A percentile compares a stretch with the other conserved stretches of the same genome.
Conservation (phyloP, 1,140 invertebrate genomes). For the Planococcus citri region DNA sequence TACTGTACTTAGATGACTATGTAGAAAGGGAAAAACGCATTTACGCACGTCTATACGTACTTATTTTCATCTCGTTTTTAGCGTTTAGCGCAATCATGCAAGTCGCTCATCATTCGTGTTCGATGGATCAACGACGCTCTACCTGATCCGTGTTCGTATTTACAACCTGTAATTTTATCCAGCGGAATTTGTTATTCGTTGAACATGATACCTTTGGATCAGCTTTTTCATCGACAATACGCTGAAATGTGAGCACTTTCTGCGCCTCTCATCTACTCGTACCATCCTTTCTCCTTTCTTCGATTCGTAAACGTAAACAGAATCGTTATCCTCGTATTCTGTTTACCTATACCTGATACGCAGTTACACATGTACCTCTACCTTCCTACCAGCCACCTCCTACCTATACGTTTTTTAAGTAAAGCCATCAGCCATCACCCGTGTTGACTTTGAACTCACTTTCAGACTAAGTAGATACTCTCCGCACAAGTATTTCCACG, state of each 20-base stretch:
- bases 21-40: too few species aligned
- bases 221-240: background rate
- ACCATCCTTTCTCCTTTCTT: too few species aligned
- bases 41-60: too few species aligned
- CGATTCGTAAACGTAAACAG: background rate
- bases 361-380: background rate
- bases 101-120: background rate
- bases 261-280: too few species aligned
- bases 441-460: background rate
- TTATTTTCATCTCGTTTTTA: background rate
- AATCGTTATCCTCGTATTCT: background rate
- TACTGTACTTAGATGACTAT: too few species aligned
- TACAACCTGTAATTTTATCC: slow-evolving; percentile 25
- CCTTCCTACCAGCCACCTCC: too few species aligned
- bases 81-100: slow-evolving; percentile 6
- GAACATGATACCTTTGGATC: slow-evolving; percentile 27
- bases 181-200: slow-evolving; percentile 26
- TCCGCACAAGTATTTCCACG: background rate
- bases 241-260: background rate
- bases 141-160: slow-evolving; percentile 12
- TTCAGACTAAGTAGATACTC: background rate
- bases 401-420: too few species aligned
- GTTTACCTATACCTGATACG: too few species aligned
- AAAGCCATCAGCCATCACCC: background rate
- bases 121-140: slow-evolving; percentile 20